A percentile compares a stretch with the other conserved stretches of the same genome.
Conservation (phyloP, 1,140 invertebrate genomes). For the Anastatus disparis region DNA sequence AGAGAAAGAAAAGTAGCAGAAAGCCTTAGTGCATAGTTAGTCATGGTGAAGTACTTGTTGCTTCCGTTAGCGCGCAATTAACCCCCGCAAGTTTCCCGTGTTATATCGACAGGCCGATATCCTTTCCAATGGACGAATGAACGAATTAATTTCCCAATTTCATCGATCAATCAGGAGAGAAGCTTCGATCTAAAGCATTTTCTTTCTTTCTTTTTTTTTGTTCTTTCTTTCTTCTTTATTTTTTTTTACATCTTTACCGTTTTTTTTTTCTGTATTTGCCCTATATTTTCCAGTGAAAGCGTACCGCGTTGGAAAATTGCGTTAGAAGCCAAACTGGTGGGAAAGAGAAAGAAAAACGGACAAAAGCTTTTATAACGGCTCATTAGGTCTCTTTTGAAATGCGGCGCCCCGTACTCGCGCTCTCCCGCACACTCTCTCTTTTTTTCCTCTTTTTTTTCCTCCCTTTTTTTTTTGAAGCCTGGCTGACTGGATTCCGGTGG, state of each 20-base stretch:
- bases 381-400: conserved; percentile 14
- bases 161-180: neutral
- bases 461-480: neutral
- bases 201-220: neutral
- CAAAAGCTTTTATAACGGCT: conserved; percentile 27
- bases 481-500: neutral
- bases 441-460: too few species aligned
- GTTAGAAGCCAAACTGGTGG: neutral
- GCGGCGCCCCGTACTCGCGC: too few species aligned
- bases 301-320: too few species aligned
- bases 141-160: conserved; percentile 20
- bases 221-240: too few species aligned
- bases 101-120: neutral
- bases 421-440: too few species aligned
- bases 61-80: neutral
- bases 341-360: too few species aligned
- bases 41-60: conserved; percentile 14
- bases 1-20: too few species aligned
- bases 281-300: too few species aligned
- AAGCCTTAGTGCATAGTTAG: neutral
- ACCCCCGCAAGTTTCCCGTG: neutral
- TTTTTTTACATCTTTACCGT: too few species aligned
- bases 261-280: too few species aligned
- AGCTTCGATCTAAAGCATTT: neutral
- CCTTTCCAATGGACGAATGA: neutral